Conservation (phyloP, 2,113 vertebrate genomes). For the Ahaetulla prasina region DNA sequence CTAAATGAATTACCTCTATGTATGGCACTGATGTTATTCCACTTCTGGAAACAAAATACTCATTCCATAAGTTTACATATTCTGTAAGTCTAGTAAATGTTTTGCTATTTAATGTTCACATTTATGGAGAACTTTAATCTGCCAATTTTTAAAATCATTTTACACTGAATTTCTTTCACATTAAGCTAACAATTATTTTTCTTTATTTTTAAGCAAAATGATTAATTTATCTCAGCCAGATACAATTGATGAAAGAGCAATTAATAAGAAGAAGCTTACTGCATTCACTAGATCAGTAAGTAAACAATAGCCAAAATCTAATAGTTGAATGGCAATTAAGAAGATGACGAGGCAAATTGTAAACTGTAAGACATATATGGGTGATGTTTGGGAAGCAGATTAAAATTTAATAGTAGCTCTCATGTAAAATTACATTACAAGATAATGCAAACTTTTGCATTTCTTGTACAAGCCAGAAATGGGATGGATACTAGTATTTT, state of each 20-base stretch:
- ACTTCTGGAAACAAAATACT: neutral
- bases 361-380: neutral
- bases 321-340: neutral
- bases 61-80: neutral
- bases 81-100: neutral
- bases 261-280: conserved; percentile 92
- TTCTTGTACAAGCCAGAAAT: neutral
- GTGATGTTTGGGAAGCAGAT: neutral
- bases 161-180: neutral
- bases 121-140: neutral
- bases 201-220: conserved; percentile 86
- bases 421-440: neutral
- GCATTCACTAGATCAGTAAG: conserved; percentile 92
- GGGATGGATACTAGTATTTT: neutral
- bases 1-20: neutral
- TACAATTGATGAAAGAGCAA: conserved; percentile 95
- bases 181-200: conserved; percentile 15
- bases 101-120: conserved; percentile 10
- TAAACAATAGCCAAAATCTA: conserved; percentile 37
- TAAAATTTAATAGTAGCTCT: neutral
- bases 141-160: neutral
- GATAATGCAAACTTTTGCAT: neutral
- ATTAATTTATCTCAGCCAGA: conserved; percentile 94
- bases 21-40: neutral
- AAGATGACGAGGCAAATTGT: neutral